Conservation (phyloP, 2,113 vertebrate species). For the Lipotes vexillifer region DNA sequence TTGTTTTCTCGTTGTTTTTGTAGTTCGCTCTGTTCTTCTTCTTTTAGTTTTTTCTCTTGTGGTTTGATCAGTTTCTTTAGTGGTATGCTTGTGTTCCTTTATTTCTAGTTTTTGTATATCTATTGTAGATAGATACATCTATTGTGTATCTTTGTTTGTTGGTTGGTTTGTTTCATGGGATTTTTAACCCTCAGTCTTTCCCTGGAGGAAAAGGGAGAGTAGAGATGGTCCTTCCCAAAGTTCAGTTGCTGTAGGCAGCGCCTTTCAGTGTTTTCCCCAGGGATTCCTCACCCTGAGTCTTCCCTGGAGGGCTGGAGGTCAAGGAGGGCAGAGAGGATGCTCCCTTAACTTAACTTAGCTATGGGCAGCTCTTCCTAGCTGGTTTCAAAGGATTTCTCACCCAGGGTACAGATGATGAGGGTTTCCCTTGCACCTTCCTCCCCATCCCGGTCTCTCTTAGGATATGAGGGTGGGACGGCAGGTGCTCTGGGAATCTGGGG, state of each 20-base stretch:
- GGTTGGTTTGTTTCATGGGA: not conserved
- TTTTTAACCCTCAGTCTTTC: not conserved
- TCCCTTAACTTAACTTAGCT: not conserved
- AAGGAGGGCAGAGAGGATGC: not conserved
- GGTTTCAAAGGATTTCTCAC: not conserved
- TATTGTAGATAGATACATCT: not conserved
- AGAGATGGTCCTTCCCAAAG: not conserved
- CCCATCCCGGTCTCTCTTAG: fast-evolving
- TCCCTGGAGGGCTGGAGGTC: not conserved
- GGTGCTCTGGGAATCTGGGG: no score
- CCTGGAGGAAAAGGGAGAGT: not conserved
- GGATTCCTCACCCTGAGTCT: not conserved
- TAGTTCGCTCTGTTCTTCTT: not conserved
- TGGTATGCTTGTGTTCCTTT: not conserved
- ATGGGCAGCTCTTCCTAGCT: not conserved
- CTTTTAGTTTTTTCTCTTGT: not conserved
- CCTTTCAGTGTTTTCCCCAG: not conserved
- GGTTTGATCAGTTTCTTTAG: not conserved
- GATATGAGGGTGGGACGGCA: not conserved
- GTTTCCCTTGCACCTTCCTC: not conserved
- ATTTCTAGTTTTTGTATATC: not conserved
- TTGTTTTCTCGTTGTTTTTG: not conserved
- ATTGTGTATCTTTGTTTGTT: not conserved
- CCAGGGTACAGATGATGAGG: not conserved
- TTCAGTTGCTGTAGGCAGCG: not conserved